Base-by-base conservation (phyloP, 2,888 invertebrate species). In the Nipponacmea schrenckii region DNA sequence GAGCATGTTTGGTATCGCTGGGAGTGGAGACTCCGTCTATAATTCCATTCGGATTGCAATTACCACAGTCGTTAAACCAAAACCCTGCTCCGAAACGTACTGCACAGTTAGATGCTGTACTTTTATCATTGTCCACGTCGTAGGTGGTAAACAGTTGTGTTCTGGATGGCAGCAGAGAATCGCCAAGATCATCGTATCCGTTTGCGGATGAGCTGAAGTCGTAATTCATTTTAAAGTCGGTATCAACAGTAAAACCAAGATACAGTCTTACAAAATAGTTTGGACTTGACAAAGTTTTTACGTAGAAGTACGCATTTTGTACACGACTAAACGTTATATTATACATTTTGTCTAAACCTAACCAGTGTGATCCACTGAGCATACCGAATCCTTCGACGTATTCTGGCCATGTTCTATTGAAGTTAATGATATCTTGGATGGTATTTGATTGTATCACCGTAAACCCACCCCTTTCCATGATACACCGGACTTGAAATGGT, bases 331-430 rank as follows among this genome's bases (percentile, higher is more conserved):
- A 31, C 17, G 70, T 73, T 24, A 73, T 26, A 26, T 67, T 44
- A 15, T 73, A 63, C 14, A 73, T 26, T 26, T 68, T 70, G 26
- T 73, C 70, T 31, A 70, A 62, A 1, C 73, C 73, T 31, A 73
- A 46, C 70, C 70, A 73, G 26, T 62, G 65, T 10, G 20, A 24
- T 3, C 39, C 62, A 20, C 2, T 17, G 17, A 1, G 44, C 0
- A 0, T 15, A 27, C 70, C 62, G 24, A 73, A 73, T 12, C 73
- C 73, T 31, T 64, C 46, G 14, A 48, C 62, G 68, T 68, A 70
- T 7, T 66, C 68, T 5, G 62, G n/a, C 68, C 62, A 68, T n/a
- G 64, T 70, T 14, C 64, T 62, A 48, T 73, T 70, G 48, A 68
- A 68, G 48, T 44, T 20, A 10, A 20, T 14, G 15, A 39, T 26